These are phyloP conservation scores for Belonocnema kinseyi DNA, from an alignment of 1,140 invertebrate genomes.

Conservation along the genomic window DNA sequence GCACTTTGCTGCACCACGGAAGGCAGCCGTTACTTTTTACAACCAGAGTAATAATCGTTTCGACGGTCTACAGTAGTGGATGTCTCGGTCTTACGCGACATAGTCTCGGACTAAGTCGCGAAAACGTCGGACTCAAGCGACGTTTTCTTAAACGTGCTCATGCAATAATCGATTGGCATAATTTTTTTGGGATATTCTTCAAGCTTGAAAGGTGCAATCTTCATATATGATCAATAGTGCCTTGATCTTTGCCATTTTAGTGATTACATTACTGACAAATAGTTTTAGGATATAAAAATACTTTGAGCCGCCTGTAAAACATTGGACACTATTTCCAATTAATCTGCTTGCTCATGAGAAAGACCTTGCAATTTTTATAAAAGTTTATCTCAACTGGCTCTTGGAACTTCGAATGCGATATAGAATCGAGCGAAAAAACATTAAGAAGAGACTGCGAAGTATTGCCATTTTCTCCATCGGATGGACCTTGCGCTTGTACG, in stretches of 20 bases:
- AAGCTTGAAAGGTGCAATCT: background rate
- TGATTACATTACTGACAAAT: background rate
- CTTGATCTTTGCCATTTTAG: background rate
- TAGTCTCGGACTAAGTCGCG: no score
- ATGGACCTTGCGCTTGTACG: slow-evolving; percentile 9
- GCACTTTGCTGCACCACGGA: slow-evolving; percentile 54
- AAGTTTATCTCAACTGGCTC: background rate
- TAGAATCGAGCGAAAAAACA: slow-evolving; percentile 1
- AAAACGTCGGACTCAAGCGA: background rate
- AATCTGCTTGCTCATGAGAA: no score
- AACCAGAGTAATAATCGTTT: slow-evolving; percentile 64
- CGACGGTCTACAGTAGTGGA: slow-evolving; percentile 48
- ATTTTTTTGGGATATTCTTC: background rate
- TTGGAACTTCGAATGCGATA: background rate
- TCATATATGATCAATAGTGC: background rate
- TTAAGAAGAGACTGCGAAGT: background rate
- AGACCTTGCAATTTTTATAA: no score
- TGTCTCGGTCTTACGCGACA: slow-evolving; percentile 39
- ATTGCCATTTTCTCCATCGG: slow-evolving; percentile 9
- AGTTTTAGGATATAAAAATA: background rate
- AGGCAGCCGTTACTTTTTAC: slow-evolving; percentile 67
- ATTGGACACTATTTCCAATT: no score
- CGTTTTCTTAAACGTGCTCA: slow-evolving; percentile 24
- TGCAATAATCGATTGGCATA: slow-evolving; percentile 7
- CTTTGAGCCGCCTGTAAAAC: no score